phyloP scores from a whole-genome alignment of 2,888 invertebrate species.

The Mayetiola destructor region DNA sequence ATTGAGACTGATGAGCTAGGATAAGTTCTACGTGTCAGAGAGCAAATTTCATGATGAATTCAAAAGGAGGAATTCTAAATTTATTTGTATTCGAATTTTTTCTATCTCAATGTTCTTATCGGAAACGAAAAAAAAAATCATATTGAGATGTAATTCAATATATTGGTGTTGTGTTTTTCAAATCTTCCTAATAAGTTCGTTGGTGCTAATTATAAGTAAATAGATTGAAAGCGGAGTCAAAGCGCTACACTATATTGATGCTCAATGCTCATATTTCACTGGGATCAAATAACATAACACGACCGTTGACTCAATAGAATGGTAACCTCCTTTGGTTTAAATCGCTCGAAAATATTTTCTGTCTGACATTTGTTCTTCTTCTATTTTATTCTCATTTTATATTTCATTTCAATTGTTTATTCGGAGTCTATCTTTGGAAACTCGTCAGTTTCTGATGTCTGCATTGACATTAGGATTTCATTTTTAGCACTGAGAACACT shows the following conservation, averaged over 20 bases:
- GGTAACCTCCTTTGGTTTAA: neutral
- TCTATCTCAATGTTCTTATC: too few relatives aligned
- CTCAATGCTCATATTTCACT: neutral
- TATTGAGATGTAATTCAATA: neutral
- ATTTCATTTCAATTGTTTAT: neutral
- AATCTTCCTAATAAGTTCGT: neutral
- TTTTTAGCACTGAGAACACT: too few relatives aligned
- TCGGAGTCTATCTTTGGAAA: constrained; percentile 6
- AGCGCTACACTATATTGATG: too few relatives aligned
- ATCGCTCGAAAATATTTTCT: neutral
- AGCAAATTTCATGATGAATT: constrained; percentile 11
- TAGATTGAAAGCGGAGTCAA: constrained; percentile 1
- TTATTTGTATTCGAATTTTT: too few relatives aligned
- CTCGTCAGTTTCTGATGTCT: neutral
- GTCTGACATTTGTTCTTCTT: neutral
- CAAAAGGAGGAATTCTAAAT: too few relatives aligned
- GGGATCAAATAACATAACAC: constrained; percentile 3
- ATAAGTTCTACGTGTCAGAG: constrained; percentile 11
- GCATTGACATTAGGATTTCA: too few relatives aligned
- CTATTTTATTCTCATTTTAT: neutral
- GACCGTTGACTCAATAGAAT: neutral
- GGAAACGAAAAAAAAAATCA: too few relatives aligned
- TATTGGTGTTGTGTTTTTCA: neutral
- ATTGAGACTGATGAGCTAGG: too few relatives aligned
- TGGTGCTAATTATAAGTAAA: constrained; percentile 5